Evolutionary conservation across 2,113 vertebrate species (phyloP), one percentile per base, ranked within the genome.

Genomic region (Microtus montanus): DNA sequence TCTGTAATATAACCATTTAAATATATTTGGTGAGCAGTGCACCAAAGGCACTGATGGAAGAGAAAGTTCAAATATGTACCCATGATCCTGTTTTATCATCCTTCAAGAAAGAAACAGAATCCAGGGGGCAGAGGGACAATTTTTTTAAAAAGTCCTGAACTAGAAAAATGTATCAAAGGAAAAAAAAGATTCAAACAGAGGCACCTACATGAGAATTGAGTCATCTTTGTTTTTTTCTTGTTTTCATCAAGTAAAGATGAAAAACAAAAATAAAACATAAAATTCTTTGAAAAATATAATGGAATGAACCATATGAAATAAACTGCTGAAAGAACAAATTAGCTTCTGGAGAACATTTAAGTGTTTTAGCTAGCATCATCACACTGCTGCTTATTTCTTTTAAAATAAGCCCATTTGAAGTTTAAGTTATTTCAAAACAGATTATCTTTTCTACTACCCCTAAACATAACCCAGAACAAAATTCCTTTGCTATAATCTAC

Each of bases 91-190:
- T 96, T 98, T 94, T n/a, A 82, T 71, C 47, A 87, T 9, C 44
- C n/a, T 94, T 49, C 95, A 96, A 78, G 94, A 97, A 98, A 92
- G 97, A 95, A 90, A 98, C 97, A 98, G 96, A 98, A 98, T 98
- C 95, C 95, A 97, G 79, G 97, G 88, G 68, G 35, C 2, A 14
- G 12, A 7, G 13, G 2, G 26, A 63, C 15, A 15, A 28, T 61
- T 79, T 71, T 71, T 71, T 8, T 8, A 84, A 80, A 35, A 85
- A 91, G 26, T 26, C 13, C 71, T 85, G 26, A 85, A 97, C 49
- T 86, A 35, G 30, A 26, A 85, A 89, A 97, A 95, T 89, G 28
- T 89, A 97, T 41, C 44, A 75, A 33, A 95, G 63, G 93, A 9
- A 15, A n/a, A n/a, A 97, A 97, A 97, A 98, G 91, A 66, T 89